phyloP scores from a whole-genome alignment of 2,888 invertebrate genomes.

The Belgica antarctica region DNA sequence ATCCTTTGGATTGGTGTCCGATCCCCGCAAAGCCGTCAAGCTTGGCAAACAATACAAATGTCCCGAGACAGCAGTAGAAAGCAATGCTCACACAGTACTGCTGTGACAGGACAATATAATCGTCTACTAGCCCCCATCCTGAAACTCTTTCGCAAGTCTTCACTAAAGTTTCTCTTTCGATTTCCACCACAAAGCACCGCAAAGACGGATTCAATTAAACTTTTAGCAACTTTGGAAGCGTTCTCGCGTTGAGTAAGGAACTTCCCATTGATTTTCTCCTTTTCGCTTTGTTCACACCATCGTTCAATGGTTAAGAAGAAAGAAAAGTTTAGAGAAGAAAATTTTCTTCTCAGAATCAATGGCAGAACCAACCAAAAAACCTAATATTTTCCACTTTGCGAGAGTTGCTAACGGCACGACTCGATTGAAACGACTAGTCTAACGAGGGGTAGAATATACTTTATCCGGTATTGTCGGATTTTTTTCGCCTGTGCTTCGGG shows the following conservation, averaged over 20 bases:
- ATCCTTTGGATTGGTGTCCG: neutral
- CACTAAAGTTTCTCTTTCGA: neutral
- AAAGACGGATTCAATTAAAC: too few relatives aligned
- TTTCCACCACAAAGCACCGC: too few relatives aligned
- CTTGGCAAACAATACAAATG: constrained; percentile 66
- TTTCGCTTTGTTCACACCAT: too few relatives aligned
- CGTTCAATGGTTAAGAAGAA: too few relatives aligned
- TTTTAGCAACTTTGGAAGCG: neutral
- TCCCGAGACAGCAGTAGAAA: constrained; percentile 90
- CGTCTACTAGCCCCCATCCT: constrained; percentile 58
- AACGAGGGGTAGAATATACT: constrained; percentile 33
- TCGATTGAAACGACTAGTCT: constrained; percentile 36
- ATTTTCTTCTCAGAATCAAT: neutral
- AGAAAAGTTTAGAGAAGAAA: neutral
- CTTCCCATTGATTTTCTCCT: neutral
- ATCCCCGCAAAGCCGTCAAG: neutral
- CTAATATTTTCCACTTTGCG: constrained; percentile 4
- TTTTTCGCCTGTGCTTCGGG: neutral
- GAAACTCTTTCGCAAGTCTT: constrained; percentile 4
- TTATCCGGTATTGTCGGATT: constrained; percentile 34
- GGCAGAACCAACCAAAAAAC: neutral
- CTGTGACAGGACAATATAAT: constrained; percentile 98
- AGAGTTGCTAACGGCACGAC: constrained; percentile 34
- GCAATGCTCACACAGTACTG: constrained; percentile 67
- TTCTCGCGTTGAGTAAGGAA: neutral